These are phyloP conservation scores for Electrona antarctica DNA, from an alignment of 2,113 vertebrate species.

Conservation along the genomic window DNA sequence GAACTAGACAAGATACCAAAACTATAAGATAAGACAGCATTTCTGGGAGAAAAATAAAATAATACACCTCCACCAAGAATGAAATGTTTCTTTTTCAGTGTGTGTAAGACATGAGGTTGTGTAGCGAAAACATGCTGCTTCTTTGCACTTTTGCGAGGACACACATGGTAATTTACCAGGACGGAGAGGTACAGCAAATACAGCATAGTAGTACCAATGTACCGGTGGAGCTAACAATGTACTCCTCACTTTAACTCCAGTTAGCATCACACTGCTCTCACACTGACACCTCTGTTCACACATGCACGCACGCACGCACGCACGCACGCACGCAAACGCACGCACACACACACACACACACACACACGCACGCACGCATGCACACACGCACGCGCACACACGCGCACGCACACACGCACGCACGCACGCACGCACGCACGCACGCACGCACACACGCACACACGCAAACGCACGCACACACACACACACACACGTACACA, in stretches of 20 bases:
- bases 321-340: neutral
- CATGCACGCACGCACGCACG: constrained; percentile 25
- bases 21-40: too few species aligned
- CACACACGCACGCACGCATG: constrained; percentile 23
- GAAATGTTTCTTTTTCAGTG: too few species aligned
- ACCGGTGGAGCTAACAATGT: constrained; percentile 19
- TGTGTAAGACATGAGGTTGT: too few species aligned
- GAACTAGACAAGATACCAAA: too few species aligned
- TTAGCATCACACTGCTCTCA: constrained; percentile 22
- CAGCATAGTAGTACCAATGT: too few species aligned
- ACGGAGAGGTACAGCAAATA: too few species aligned
- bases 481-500: constrained; percentile 6
- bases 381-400: neutral
- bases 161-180: too few species aligned
- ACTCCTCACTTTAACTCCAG: constrained; percentile 32
- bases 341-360: neutral
- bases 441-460: neutral
- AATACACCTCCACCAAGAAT: too few species aligned
- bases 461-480: neutral
- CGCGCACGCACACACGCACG: neutral
- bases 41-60: too few species aligned
- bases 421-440: constrained; percentile 3
- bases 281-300: constrained; percentile 32
- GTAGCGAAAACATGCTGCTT: too few species aligned
- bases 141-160: too few species aligned